These are phyloP conservation scores for Eupithecia exiguata DNA, from an alignment of 2,888 invertebrate species.

Conservation along the genomic window DNA sequence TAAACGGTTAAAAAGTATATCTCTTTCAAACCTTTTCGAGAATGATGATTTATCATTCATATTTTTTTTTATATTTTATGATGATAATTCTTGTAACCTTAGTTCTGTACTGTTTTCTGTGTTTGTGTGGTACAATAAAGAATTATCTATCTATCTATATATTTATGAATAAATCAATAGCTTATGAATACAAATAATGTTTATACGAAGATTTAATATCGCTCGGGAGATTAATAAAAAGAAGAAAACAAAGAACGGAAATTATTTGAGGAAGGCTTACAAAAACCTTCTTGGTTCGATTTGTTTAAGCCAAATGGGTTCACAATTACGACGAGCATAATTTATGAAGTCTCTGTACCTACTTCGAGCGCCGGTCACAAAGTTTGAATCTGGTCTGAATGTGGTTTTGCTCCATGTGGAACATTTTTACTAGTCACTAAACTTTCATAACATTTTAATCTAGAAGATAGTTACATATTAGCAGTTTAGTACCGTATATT, in stretches of 20 bases:
- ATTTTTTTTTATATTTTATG: too few species aligned
- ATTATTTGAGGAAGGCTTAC: not conserved
- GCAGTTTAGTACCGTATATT: too few species aligned
- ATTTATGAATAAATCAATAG: constrained; percentile 3
- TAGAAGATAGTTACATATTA: too few species aligned
- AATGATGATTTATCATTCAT: not conserved
- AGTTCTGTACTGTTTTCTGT: too few species aligned
- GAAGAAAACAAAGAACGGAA: not conserved
- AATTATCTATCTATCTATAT: too few species aligned
- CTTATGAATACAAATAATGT: not conserved
- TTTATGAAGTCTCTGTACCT: not conserved
- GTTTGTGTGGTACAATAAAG: too few species aligned
- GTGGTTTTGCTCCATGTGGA: not conserved
- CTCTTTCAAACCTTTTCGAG: not conserved
- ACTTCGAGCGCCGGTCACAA: not conserved
- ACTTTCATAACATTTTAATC: not conserved
- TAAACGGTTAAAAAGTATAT: not conserved
- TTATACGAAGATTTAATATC: not conserved
- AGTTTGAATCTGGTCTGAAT: not conserved
- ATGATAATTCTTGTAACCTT: too few species aligned
- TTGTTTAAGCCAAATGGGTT: constrained; percentile 4
- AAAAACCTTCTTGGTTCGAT: constrained; percentile 1
- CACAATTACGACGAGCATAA: not conserved
- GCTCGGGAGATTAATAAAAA: not conserved
- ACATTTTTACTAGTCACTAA: not conserved